Conservation (phyloP, 2,797 vertebrate genomes). For the Gephyroberyx darwinii region DNA sequence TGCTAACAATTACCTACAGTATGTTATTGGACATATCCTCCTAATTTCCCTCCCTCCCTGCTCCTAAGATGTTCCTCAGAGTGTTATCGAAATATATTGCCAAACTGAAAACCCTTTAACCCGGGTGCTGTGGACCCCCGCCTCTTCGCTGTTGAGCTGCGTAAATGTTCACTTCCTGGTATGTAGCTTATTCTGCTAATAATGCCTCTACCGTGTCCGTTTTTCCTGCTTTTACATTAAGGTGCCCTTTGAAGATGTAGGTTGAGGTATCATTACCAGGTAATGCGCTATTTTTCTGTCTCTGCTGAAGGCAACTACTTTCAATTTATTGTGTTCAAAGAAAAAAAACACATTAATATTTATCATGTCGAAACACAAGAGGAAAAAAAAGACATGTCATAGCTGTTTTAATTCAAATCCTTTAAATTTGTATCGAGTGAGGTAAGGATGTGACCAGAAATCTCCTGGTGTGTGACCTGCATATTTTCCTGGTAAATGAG, state of each 20-base stretch:
- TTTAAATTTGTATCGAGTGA: constrained; percentile 72
- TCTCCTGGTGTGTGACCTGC: constrained; percentile 75
- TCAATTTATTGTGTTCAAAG: constrained; percentile 71
- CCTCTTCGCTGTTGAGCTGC: neutral
- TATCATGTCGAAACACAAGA: constrained; percentile 64
- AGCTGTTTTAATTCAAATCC: constrained; percentile 75
- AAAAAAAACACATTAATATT: constrained; percentile 75
- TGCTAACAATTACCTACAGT: too few relatives aligned
- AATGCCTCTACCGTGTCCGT: constrained; percentile 32
- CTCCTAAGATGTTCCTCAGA: neutral
- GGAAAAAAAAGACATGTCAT: constrained; percentile 57
- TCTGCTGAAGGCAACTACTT: constrained; percentile 63
- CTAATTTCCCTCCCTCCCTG: neutral
- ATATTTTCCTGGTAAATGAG: constrained; percentile 79
- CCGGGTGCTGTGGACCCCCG: neutral
- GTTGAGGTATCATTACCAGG: constrained; percentile 63
- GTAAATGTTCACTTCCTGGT: constrained; percentile 20
- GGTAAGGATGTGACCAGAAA: constrained; percentile 74
- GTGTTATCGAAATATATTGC: constrained; percentile 5
- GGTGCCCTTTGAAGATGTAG: constrained; percentile 61
- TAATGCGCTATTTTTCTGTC: constrained; percentile 32
- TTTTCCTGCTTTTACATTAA: constrained; percentile 51
- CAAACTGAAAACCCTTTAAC: constrained; percentile 24
- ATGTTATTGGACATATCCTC: too few relatives aligned
- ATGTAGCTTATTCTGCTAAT: constrained; percentile 1